phyloP scores from a whole-genome alignment of 2,888 invertebrate species.

The Dilophus febrilis region DNA sequence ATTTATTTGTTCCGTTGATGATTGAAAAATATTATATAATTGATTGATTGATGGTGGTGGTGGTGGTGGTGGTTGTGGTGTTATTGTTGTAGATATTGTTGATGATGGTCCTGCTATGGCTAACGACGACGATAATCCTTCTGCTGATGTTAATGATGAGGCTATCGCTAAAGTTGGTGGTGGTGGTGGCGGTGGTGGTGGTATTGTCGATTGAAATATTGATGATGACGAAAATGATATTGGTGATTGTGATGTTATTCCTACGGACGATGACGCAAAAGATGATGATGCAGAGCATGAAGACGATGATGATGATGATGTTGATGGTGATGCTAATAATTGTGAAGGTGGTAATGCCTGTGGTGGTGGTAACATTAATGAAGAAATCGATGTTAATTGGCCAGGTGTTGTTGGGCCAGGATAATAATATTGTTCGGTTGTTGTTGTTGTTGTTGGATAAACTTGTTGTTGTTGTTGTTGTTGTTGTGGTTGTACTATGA shows the following conservation, averaged over 20 bases:
- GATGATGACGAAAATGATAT: background rate
- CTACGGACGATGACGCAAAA: background rate
- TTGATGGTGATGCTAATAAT: conserved; percentile 13
- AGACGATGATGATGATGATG: conserved; percentile 6
- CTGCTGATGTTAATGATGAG: background rate
- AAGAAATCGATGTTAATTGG: background rate
- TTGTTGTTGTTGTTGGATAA: conserved; percentile 32
- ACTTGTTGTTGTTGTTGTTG: conserved; percentile 13
- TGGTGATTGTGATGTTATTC: background rate
- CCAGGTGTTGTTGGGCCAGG: background rate
- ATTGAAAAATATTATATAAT: no score
- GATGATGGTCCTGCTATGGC: background rate
- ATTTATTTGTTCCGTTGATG: no score
- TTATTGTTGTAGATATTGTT: background rate
- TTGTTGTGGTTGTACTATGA: conserved; percentile 5
- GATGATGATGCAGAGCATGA: background rate
- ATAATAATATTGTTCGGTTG: background rate
- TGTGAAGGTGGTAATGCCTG: conserved; percentile 9
- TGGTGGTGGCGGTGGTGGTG: background rate
- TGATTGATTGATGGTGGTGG: no score
- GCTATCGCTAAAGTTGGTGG: conserved; percentile 26
- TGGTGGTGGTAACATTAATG: conserved; percentile 9
- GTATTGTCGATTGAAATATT: background rate
- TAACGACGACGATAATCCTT: background rate
- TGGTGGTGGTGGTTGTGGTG: no score